A percentile compares a stretch with the other conserved stretches of the same genome.
These are phyloP conservation scores for Mesoligia furuncula DNA, from an alignment of 2,888 invertebrate species.

Conservation along the genomic window DNA sequence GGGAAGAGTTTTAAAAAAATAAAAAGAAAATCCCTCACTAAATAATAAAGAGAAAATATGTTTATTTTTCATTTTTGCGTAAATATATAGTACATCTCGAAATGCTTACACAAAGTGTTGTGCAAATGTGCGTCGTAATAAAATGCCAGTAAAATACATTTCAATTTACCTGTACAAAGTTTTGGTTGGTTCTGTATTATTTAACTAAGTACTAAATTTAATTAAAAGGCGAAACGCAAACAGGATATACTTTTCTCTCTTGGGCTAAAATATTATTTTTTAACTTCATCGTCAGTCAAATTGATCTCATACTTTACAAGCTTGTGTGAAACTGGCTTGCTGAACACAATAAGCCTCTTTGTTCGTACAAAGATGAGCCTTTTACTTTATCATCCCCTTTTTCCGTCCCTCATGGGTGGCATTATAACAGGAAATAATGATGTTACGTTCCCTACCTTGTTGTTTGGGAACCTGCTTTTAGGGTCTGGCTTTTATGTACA, in stretches of 20 bases:
- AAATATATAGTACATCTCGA: not conserved
- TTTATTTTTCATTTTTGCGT: not conserved
- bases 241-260: constrained; percentile 3
- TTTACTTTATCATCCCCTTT: constrained; percentile 79
- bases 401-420: constrained; percentile 72
- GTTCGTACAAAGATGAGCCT: constrained; percentile 77
- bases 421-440: constrained; percentile 82
- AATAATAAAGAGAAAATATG: not conserved
- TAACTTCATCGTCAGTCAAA: constrained; percentile 23
- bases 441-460: constrained; percentile 69
- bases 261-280: constrained; percentile 17
- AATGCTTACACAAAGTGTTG: not conserved
- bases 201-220: not conserved
- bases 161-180: not conserved
- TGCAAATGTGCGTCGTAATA: not conserved
- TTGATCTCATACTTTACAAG: constrained; percentile 63
- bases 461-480: constrained; percentile 62
- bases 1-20: too few relatives aligned
- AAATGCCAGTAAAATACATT: not conserved
- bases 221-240: not conserved
- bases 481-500: constrained; percentile 49
- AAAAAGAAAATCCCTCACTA: too few relatives aligned
- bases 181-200: not conserved
- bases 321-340: constrained; percentile 76
- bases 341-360: constrained; percentile 83